Percentiles rank a stretch among this genome's conserved stretches.
Conservation (phyloP, 1,140 invertebrate species). For the Augochlora pura region DNA sequence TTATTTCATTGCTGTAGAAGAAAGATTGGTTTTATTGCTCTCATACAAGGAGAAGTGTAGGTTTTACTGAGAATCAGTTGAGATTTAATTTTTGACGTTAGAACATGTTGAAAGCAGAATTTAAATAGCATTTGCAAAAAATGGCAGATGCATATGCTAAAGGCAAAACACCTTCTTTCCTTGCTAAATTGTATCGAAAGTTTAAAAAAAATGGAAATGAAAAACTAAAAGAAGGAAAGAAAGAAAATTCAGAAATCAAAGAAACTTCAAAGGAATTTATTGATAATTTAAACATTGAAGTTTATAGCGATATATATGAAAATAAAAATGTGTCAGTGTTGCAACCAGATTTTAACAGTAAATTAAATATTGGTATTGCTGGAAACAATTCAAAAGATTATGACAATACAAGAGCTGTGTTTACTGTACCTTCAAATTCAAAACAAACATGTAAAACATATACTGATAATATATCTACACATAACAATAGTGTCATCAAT, state of each 20-base stretch:
- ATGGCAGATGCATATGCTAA: slow-evolving; percentile 50
- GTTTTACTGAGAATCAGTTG: slow-evolving; percentile 34
- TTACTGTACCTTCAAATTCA: background rate
- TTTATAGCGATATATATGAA: background rate
- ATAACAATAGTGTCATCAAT: background rate
- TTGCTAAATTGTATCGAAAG: slow-evolving; percentile 51
- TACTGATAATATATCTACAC: background rate
- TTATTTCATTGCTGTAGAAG: slow-evolving; percentile 18
- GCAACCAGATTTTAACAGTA: background rate
- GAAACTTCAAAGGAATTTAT: background rate
- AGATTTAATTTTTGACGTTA: slow-evolving; percentile 19
- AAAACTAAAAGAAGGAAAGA: slow-evolving; percentile 6
- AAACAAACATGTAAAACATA: slow-evolving; percentile 12
- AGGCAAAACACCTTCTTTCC: slow-evolving; percentile 61
- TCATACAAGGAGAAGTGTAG: slow-evolving; percentile 8
- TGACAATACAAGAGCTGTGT: slow-evolving; percentile 1
- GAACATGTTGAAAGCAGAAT: slow-evolving; percentile 6
- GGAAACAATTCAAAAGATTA: background rate
- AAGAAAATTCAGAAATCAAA: slow-evolving; percentile 3
- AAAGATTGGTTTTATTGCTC: slow-evolving; percentile 2
- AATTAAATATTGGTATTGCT: background rate
- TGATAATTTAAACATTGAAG: slow-evolving; percentile 10
- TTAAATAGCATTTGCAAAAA: slow-evolving; percentile 18
- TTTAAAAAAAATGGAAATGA: slow-evolving; percentile 49
- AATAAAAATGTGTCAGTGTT: background rate